phyloP scores from a whole-genome alignment of 2,113 vertebrate species.

The Thalassoma bifasciatum region DNA sequence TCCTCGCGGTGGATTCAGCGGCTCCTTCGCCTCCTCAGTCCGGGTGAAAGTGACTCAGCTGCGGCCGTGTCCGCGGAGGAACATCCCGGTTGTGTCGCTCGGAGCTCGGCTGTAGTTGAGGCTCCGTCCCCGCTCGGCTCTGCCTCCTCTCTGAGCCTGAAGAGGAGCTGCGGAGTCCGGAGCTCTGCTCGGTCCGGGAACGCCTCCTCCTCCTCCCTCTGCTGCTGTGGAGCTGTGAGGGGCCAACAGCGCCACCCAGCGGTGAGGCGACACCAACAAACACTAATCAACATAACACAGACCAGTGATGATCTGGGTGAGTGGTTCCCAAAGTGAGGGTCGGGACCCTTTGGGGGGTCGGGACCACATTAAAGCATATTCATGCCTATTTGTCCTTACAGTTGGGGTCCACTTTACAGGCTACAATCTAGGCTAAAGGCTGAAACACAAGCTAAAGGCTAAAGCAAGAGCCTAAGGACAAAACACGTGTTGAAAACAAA shows the following conservation, averaged over 20 bases:
- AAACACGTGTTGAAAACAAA: no score
- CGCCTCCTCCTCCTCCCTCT: constrained; percentile 60
- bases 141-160: background rate
- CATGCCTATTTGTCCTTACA: no score
- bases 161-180: background rate
- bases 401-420: no score
- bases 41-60: rapidly evolving
- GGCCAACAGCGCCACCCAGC: constrained; percentile 19
- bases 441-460: no score
- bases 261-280: background rate
- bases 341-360: no score
- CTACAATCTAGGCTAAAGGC: no score
- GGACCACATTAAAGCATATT: no score
- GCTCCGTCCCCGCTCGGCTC: background rate
- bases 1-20: background rate
- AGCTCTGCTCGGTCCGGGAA: constrained; percentile 29
- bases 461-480: no score
- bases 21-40: rapidly evolving
- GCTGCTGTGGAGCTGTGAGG: background rate
- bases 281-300: no score
- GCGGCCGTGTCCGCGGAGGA: background rate
- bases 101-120: background rate
- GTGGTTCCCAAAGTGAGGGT: no score
- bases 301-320: no score
- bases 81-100: background rate